Base-by-base conservation (phyloP, 2,888 invertebrate genomes). In the Diloba caeruleocephala region DNA sequence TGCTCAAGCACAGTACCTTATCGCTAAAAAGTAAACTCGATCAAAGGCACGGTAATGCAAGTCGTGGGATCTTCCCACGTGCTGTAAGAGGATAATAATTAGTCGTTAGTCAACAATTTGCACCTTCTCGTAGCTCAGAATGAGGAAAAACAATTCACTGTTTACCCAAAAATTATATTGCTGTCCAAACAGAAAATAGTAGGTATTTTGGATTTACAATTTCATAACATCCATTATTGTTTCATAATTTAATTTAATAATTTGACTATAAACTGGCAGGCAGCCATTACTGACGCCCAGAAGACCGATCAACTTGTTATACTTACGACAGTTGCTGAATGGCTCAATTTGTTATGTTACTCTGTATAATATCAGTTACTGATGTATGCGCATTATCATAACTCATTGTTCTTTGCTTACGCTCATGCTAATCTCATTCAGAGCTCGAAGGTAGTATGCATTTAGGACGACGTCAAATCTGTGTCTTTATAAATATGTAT, bases 51-150 rank as follows among this genome's bases (percentile, higher is more conserved):
- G 59, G 75, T 80, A 81, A 82, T 78, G 64, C 67, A 65, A 61
- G 64, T 65, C 88, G 89, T 92, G 92, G 79, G 91, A 92, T 73
- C 74, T 82, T 92, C 92, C 82, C 92, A 92, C 90, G 89, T 78
- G 72, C 69, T 71, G 71, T 75, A 76, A 57, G 68, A 72, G 64
- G 68, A 60, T 77, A 70, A 79, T 85, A 82, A 85, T 87, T 85
- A 84, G 76, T 80, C 60, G 79, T 87, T 90, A 83, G 84, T 86
- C 80, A 88, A 88, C 85, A 75, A 80, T 85, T 84, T 78, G 66
- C 80, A 70, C 74, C 71, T 81, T 79, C 78, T 78, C 75, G 74
- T 71, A 71, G 66, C 34, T 62, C 65, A 54, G 54, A 69, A 78
- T 76, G 78, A 68, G 54, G 53, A 63, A 66, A 36, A 26, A 37